Evolutionary conservation across 2,797 vertebrate species (phyloP).

Genomic region (Lophotriccus pileatus): DNA sequence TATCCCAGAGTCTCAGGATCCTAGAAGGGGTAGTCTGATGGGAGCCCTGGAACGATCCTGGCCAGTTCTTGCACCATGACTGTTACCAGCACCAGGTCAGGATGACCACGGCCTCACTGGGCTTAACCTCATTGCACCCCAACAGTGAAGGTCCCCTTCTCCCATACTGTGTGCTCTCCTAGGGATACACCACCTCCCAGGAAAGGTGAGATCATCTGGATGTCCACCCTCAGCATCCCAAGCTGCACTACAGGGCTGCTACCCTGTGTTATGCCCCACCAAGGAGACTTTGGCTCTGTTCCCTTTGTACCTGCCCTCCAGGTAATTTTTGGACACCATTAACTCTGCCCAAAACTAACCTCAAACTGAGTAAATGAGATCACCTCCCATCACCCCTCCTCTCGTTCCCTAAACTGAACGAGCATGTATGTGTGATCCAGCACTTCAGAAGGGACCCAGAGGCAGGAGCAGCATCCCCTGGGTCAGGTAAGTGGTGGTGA

Average conservation of each 20-base stretch:
- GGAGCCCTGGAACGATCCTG: neutral
- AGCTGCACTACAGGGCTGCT: neutral
- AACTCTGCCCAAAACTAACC: neutral
- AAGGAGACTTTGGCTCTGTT: neutral
- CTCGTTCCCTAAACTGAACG: fast-evolving
- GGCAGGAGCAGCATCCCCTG: neutral
- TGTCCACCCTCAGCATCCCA: neutral
- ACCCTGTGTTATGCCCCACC: neutral
- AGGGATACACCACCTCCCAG: neutral
- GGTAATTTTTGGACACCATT: neutral
- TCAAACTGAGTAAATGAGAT: neutral
- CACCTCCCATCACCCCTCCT: neutral
- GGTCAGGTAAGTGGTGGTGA: neutral
- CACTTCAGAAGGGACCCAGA: neutral
- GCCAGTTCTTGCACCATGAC: neutral
- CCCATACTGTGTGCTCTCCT: neutral
- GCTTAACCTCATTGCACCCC: neutral
- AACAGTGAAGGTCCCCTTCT: fast-evolving
- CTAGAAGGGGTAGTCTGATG: neutral
- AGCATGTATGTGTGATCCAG: neutral
- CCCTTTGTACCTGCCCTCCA: neutral
- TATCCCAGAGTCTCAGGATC: neutral
- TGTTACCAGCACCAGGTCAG: neutral
- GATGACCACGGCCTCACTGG: fast-evolving
- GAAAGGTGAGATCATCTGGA: neutral